phyloP scores from a whole-genome alignment of 2,888 invertebrate species.

The Reticulitermes lucifugus region DNA sequence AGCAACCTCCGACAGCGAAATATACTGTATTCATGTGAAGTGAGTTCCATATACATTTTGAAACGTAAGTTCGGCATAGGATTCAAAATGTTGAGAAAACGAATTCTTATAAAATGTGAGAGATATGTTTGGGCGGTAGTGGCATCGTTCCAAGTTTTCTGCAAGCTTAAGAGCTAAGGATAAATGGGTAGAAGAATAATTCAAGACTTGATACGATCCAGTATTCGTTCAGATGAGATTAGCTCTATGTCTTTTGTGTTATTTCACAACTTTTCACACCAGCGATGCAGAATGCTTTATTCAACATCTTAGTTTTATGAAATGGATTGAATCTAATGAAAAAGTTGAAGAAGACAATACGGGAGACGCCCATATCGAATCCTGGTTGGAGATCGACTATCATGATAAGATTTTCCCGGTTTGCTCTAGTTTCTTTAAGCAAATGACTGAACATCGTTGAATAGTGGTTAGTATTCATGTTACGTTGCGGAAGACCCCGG shows the following conservation, averaged over 20 bases:
- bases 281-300: no score
- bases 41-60: not conserved
- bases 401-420: no score
- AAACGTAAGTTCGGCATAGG: not conserved
- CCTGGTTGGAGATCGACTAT: no score
- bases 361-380: no score
- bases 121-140: not conserved
- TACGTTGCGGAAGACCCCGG: no score
- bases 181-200: conserved; percentile 11
- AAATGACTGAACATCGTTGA: no score
- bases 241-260: not conserved
- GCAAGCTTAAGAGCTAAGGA: not conserved
- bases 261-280: no score
- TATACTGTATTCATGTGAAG: not conserved
- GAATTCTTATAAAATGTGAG: conserved; percentile 26
- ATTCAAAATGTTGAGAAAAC: conserved; percentile 8
- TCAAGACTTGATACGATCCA: not conserved
- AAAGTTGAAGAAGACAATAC: no score
- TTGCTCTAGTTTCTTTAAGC: no score
- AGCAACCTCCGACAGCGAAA: conserved; percentile 2
- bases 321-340: no score
- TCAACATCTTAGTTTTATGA: no score
- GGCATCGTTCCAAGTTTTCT: conserved; percentile 26
- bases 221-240: conserved; percentile 17
- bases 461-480: no score